Evolutionary conservation across 1,140 invertebrate genomes (phyloP), one percentile per base, ranked within the genome.

Genomic region (Metopolophium dirhodum): DNA sequence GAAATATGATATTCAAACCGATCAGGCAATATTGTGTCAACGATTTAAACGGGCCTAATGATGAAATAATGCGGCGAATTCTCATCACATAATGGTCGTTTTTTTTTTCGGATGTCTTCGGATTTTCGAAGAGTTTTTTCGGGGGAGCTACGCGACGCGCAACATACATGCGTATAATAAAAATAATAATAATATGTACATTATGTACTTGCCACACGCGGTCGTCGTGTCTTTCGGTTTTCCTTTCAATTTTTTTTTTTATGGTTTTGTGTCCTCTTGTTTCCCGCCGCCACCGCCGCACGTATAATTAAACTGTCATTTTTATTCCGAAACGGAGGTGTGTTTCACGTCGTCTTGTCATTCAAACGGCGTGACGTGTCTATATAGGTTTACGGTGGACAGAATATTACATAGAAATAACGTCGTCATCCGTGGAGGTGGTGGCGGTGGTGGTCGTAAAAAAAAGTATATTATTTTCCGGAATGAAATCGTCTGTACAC

Each of bases 291-390:
- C 23, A 1, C 35, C 4, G 30, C 45, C 35, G 35, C 35, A n/a
- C 61, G 61, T 77, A 77, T 77, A 90, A 90, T 90, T 90, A 90
- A 90, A 90, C 88, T 90, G 88, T 90, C 51, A 61, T 90, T 90
- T 90, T 90, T 61, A 61, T 90, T 61, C 26, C 88, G 14, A 90
- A 54, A 41, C 88, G 54, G 88, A 90, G 88, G 88, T 61, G 88
- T 57, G 88, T 90, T 90, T 90, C 51, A 90, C 51, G 88, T 90
- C 88, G 51, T 41, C 88, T 61, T 61, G 88, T 90, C 88, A 61
- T 90, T 90, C 51, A 61, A 61, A 61, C 35, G 35, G n/a, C 37
- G 35, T 51, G 35, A 41, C 54, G 88, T 51, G 45, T 35, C 86
- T 47, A 49, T 87, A 30, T 49, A 49, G 30, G 45, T 87, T 77